Percentiles rank a stretch among this genome's conserved stretches.
Evolutionary conservation across 2,113 vertebrate species (phyloP).

Genomic region (Illadopsis cleaveri): DNA sequence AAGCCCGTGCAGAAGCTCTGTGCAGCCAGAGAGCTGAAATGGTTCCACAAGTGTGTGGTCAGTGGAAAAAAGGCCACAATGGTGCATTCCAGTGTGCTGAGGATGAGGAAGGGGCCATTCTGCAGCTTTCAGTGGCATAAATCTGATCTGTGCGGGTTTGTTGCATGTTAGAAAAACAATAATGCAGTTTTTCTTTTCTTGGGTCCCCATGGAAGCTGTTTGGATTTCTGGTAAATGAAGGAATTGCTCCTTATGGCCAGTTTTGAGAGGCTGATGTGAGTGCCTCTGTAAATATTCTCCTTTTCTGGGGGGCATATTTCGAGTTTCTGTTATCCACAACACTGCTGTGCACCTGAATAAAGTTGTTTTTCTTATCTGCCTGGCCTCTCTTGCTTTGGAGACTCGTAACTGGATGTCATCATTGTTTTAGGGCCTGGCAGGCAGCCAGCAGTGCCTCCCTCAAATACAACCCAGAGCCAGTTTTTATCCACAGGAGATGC

Average conservation of each 20-base stretch:
- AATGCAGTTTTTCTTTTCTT: neutral
- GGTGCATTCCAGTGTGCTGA: neutral
- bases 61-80: neutral
- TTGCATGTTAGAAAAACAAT: neutral
- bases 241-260: neutral
- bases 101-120: neutral
- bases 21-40: neutral
- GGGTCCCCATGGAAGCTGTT: neutral
- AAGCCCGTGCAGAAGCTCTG: neutral
- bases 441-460: slow-evolving; percentile 1
- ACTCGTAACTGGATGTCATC: neutral
- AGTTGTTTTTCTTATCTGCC: neutral
- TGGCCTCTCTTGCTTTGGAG: neutral
- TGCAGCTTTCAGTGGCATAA: neutral
- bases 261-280: neutral
- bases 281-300: neutral
- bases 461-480: rapidly evolving
- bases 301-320: neutral
- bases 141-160: rapidly evolving
- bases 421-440: neutral
- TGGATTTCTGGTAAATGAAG: neutral
- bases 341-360: neutral
- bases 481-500: neutral
- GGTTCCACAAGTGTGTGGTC: neutral
- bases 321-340: rapidly evolving